Conservation (phyloP, 2,797 vertebrate genomes). For the Petrocephalus schoutedeni region DNA sequence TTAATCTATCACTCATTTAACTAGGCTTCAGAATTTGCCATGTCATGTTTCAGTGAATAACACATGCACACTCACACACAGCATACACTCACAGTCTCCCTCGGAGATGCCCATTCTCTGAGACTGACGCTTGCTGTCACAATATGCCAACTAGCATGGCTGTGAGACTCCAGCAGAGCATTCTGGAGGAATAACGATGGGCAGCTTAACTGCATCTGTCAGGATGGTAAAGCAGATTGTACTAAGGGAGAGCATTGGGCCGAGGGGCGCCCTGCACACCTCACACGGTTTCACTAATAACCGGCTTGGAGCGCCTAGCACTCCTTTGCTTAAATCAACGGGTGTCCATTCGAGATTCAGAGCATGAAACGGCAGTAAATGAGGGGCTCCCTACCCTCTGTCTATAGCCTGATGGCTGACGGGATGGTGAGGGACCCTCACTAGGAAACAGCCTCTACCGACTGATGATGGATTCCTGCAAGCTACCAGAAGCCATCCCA, state of each 20-base stretch:
- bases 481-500: neutral
- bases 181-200: neutral
- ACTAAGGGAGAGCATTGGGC: neutral
- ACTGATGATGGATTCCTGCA: neutral
- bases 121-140: neutral
- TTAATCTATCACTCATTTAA: conserved; percentile 2
- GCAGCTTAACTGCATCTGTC: neutral
- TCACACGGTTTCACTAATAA: neutral
- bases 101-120: neutral
- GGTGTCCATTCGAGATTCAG: neutral
- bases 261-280: neutral
- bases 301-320: neutral
- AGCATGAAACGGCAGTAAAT: conserved; percentile 1
- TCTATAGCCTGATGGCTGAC: neutral
- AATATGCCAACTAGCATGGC: neutral
- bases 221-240: conserved; percentile 5
- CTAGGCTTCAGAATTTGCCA: neutral
- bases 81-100: neutral
- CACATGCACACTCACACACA: neutral
- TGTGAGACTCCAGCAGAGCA: neutral
- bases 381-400: neutral
- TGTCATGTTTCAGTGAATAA: neutral
- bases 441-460: neutral
- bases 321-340: neutral
- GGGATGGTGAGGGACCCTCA: neutral